These are phyloP conservation scores for Apis cerana DNA, from an alignment of 1,140 invertebrate species.

Conservation along the genomic window DNA sequence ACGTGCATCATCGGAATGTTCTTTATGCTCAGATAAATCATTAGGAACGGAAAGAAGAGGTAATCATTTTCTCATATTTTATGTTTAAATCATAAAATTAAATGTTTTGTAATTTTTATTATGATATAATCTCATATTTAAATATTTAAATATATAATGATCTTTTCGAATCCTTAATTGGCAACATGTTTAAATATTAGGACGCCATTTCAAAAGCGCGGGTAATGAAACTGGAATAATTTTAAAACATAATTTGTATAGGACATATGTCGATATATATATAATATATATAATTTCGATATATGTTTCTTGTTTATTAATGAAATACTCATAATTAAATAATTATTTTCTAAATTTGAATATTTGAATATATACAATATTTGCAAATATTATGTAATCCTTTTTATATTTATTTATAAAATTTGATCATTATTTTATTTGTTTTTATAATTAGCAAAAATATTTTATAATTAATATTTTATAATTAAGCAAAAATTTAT, in stretches of 20 bases:
- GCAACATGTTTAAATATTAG: neutral
- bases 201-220: constrained; percentile 32
- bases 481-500: neutral
- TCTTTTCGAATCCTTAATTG: neutral
- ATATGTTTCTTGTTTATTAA: neutral
- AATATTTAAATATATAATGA: too few species aligned
- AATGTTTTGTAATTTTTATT: neutral
- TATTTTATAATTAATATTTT: too few species aligned
- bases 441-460: neutral
- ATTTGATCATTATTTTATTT: neutral
- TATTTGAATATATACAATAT: neutral
- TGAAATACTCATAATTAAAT: neutral
- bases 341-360: neutral
- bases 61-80: constrained; percentile 34
- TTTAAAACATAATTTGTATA: neutral
- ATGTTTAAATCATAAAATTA: neutral
- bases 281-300: neutral
- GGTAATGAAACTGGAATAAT: neutral
- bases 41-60: constrained; percentile 66
- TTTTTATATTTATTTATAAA: neutral
- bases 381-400: too few species aligned
- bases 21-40: constrained; percentile 65
- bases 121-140: neutral
- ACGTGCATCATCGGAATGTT: constrained; percentile 64
- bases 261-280: too few species aligned